Conservation (phyloP, 2,888 invertebrate genomes). For the Epsilonema sp. region DNA sequence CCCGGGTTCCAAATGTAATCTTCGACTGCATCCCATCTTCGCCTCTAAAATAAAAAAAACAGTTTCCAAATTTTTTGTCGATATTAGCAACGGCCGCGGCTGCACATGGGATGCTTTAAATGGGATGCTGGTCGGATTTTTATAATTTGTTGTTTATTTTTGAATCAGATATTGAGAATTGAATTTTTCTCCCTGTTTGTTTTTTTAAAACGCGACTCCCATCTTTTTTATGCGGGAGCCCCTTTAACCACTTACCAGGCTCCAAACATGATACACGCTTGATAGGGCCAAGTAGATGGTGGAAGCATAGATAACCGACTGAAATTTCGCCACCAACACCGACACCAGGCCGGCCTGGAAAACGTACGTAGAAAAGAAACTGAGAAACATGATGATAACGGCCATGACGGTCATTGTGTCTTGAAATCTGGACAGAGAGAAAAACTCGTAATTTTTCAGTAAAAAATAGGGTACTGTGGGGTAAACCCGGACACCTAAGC, state of each 20-base stretch:
- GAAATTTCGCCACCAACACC: constrained; percentile 58
- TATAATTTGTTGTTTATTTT: too few species aligned
- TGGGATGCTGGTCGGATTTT: too few species aligned
- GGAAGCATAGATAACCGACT: constrained; percentile 47
- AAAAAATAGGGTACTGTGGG: too few species aligned
- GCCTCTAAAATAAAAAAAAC: constrained; percentile 31
- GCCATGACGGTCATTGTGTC: constrained; percentile 64
- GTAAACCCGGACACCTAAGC: too few species aligned
- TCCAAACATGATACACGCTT: constrained; percentile 58
- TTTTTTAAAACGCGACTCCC: too few species aligned
- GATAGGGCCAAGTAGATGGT: constrained; percentile 52
- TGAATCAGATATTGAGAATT: too few species aligned
- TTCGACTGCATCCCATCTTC: constrained; percentile 47
- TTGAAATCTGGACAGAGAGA: constrained; percentile 51
- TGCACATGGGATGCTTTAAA: too few species aligned
- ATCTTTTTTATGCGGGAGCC: too few species aligned
- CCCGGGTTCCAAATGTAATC: constrained; percentile 45
- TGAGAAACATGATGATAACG: constrained; percentile 56
- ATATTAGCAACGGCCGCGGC: too few species aligned
- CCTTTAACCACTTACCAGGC: constrained; percentile 37
- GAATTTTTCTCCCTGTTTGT: too few species aligned
- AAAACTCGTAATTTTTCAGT: too few species aligned
- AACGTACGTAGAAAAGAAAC: constrained; percentile 74
- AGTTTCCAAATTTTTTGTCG: too few species aligned
- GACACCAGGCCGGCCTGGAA: constrained; percentile 72